Conservation (phyloP, 2,113 vertebrate genomes). For the Oxygymnocypris stewartii region DNA sequence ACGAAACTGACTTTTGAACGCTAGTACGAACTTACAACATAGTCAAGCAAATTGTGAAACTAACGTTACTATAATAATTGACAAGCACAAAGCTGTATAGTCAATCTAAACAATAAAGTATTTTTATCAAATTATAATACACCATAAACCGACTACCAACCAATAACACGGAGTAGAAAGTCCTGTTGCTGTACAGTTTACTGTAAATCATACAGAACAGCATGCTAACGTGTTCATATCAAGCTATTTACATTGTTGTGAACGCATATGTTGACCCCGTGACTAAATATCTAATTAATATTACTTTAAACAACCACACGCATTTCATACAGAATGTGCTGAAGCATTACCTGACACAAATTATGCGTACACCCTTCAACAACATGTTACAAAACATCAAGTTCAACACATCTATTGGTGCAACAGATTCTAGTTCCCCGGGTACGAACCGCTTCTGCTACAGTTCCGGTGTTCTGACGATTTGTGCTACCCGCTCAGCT, state of each 20-base stretch:
- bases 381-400: conserved; percentile 31
- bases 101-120: not conserved
- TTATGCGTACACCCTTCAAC: conserved; percentile 30
- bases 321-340: not conserved
- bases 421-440: not conserved
- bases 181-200: not conserved
- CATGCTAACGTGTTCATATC: not conserved
- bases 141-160: not conserved
- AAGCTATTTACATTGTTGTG: not conserved
- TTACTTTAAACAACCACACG: not conserved
- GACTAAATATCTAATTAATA: not conserved
- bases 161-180: not conserved
- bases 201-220: not conserved
- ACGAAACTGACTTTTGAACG: not conserved
- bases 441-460: not conserved
- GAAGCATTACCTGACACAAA: conserved; percentile 11
- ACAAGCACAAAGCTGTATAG: not conserved
- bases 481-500: too few species aligned
- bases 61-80: not conserved
- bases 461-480: too few species aligned
- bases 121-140: not conserved
- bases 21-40: not conserved
- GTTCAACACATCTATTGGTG: not conserved
- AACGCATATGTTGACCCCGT: not conserved
- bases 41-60: not conserved